phyloP scores from a whole-genome alignment of 1,140 invertebrate genomes.

The Aethina tumida region DNA sequence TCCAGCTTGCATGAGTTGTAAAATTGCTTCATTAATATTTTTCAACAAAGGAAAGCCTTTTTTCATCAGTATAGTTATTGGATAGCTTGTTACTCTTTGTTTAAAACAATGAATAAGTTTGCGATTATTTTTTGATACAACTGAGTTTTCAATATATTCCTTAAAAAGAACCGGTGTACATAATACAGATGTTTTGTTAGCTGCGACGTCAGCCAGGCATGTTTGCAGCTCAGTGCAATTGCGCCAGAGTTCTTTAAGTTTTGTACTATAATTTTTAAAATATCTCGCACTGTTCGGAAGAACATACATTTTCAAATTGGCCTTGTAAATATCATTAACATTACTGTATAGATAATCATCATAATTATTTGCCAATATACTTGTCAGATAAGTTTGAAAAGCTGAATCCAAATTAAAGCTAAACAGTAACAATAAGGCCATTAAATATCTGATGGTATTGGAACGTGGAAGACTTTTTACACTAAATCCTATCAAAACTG shows the following conservation, averaged over 20 bases:
- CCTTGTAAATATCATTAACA: no score
- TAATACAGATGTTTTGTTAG: slow-evolving; percentile 6
- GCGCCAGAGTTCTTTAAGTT: slow-evolving; percentile 2
- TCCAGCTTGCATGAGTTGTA: slow-evolving; percentile 11
- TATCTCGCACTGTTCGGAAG: neutral
- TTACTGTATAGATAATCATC: no score
- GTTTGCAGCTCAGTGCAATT: slow-evolving; percentile 7
- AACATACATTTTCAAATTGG: no score
- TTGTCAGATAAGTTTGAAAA: no score
- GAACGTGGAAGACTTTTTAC: no score
- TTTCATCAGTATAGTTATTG: slow-evolving; percentile 15
- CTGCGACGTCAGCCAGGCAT: slow-evolving; percentile 9
- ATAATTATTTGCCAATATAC: no score
- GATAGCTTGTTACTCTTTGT: slow-evolving; percentile 9
- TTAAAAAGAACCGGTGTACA: slow-evolving; percentile 7
- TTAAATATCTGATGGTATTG: no score
- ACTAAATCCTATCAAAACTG: no score
- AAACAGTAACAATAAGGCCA: no score
- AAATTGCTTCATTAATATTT: slow-evolving; percentile 13
- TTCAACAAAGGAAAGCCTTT: slow-evolving; percentile 13
- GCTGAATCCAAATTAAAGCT: no score
- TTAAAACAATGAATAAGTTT: slow-evolving; percentile 15
- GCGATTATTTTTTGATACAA: slow-evolving; percentile 4
- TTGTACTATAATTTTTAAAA: slow-evolving; percentile 3
- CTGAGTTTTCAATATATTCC: slow-evolving; percentile 8